These are phyloP conservation scores for Mimas tiliae DNA, from an alignment of 2,888 invertebrate genomes.

Conservation along the genomic window DNA sequence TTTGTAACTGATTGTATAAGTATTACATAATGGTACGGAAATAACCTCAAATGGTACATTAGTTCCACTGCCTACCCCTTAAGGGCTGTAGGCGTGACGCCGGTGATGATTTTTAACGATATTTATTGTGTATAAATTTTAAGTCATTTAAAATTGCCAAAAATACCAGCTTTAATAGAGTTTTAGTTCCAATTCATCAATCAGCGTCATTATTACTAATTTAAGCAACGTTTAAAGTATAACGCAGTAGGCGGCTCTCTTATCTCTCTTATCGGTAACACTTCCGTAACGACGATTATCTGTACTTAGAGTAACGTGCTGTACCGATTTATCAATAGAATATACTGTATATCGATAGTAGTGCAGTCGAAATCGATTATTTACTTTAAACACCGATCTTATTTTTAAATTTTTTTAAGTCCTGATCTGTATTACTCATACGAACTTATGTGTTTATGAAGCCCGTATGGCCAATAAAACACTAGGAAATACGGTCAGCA, in stretches of 20 bases:
- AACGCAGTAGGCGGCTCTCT: slow-evolving; percentile 1
- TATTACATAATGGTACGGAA: no score
- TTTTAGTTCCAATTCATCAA: neutral
- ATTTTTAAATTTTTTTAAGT: no score
- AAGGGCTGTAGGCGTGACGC: no score
- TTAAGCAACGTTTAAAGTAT: slow-evolving; percentile 4
- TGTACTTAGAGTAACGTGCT: slow-evolving; percentile 20
- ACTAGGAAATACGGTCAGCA: neutral
- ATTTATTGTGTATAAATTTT: neutral
- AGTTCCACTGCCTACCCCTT: no score
- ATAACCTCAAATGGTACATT: no score
- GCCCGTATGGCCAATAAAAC: neutral
- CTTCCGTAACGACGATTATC: neutral
- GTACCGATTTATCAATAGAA: slow-evolving; percentile 1
- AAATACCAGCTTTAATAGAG: neutral
- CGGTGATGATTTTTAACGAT: neutral
- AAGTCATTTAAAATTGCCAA: no score
- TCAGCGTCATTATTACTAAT: slow-evolving; percentile 13
- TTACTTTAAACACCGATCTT: neutral
- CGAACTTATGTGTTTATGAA: neutral
- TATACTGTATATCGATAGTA: neutral
- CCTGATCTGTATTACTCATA: no score
- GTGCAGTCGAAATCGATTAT: neutral
- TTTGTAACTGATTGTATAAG: no score
- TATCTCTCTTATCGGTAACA: slow-evolving; percentile 20